Percentiles rank a stretch among this genome's conserved stretches.
These are phyloP conservation scores for Laticauda colubrina DNA, from an alignment of 2,113 vertebrate species.

Conservation along the genomic window DNA sequence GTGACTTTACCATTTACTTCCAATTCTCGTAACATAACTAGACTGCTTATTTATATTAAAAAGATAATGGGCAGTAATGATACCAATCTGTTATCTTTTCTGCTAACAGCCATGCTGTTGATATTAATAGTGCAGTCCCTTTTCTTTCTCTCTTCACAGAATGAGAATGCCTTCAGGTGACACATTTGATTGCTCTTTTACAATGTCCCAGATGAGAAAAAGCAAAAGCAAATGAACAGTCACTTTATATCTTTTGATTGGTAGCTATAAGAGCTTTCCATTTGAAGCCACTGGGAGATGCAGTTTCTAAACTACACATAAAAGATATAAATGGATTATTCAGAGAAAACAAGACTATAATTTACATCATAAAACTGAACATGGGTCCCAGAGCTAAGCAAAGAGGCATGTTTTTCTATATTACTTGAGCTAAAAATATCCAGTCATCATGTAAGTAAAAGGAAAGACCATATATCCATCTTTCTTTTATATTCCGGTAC, in stretches of 20 bases:
- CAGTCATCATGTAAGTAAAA: background rate
- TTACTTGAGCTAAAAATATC: background rate
- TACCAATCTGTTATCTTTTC: background rate
- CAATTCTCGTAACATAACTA: background rate
- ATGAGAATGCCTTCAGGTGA: background rate
- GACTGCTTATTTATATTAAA: background rate
- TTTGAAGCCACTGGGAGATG: background rate
- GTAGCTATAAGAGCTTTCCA: background rate
- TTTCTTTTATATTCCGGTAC: background rate
- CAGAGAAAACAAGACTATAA: background rate
- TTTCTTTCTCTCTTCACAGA: background rate
- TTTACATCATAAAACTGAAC: background rate
- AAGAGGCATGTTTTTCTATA: background rate
- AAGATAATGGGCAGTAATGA: background rate
- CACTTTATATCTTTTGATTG: background rate
- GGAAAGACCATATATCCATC: slow-evolving; percentile 5
- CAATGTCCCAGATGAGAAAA: background rate
- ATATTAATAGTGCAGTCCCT: background rate
- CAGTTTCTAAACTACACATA: background rate
- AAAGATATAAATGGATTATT: background rate
- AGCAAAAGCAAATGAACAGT: background rate
- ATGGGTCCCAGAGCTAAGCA: background rate
- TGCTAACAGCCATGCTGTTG: background rate
- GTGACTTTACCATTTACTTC: background rate
- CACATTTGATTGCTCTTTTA: background rate